These are phyloP conservation scores for Galago senegalensis DNA, from an alignment of 2,797 vertebrate species.

Conservation along the genomic window DNA sequence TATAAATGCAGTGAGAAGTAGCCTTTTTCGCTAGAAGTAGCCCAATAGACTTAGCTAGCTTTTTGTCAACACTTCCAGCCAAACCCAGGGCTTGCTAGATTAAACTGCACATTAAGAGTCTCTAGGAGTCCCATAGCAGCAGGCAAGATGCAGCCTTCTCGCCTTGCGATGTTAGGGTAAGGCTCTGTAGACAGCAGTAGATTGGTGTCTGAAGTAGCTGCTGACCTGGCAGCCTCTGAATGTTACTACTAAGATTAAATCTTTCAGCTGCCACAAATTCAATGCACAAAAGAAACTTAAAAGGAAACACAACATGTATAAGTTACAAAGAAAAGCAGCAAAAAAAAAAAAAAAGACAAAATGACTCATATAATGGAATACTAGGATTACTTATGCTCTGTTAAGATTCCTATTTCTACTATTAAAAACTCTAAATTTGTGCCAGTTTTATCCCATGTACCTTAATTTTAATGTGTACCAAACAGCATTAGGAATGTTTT, in stretches of 20 bases:
- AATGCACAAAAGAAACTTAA: not conserved
- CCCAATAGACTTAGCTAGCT: not conserved
- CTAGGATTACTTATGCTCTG: not conserved
- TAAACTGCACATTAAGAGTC: not conserved
- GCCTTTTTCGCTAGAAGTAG: not conserved
- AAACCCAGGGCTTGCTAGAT: not conserved
- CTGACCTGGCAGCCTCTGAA: not conserved
- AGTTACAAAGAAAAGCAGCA: not conserved
- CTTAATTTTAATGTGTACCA: not conserved
- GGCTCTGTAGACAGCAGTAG: not conserved
- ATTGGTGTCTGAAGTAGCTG: not conserved
- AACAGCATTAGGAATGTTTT: conserved; percentile 20
- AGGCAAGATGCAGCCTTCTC: not conserved
- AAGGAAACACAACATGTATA: not conserved
- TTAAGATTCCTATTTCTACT: not conserved
- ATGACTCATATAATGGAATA: not conserved
- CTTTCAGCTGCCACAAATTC: not conserved
- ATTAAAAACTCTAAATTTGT: not conserved
- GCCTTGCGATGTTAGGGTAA: not conserved
- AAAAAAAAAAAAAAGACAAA: not conserved
- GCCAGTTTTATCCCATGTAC: not conserved
- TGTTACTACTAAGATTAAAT: not conserved
- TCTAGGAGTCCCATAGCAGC: not conserved
- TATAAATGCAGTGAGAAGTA: not conserved
- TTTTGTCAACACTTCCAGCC: not conserved